phyloP scores from a whole-genome alignment of 2,888 invertebrate genomes.

The Cephus runcator region DNA sequence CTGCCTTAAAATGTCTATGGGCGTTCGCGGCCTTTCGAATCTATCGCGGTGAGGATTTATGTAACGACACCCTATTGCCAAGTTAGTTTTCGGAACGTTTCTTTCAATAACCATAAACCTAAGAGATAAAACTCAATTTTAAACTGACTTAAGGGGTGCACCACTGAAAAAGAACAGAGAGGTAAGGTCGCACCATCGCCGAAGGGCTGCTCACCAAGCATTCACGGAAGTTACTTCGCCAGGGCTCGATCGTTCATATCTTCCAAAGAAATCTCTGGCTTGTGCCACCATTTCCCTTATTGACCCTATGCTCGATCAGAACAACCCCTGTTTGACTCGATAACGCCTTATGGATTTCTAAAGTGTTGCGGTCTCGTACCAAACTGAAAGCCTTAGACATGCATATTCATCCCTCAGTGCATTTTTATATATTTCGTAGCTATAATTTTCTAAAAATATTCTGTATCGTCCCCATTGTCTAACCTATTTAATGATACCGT shows the following conservation, averaged over 20 bases:
- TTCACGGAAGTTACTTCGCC: background rate
- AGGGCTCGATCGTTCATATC: background rate
- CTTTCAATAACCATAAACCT: conserved; percentile 25
- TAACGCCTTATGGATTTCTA: background rate
- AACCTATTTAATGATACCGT: background rate
- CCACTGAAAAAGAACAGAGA: background rate
- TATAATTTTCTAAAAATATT: background rate
- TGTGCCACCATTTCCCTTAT: background rate
- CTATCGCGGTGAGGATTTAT: conserved; percentile 20
- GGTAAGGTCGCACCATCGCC: background rate
- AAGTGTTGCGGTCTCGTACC: background rate
- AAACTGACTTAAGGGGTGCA: conserved; percentile 6
- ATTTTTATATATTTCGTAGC: background rate
- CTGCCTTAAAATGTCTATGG: background rate
- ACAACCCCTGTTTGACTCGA: too few relatives aligned
- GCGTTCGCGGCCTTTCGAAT: conserved; percentile 9
- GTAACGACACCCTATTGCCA: conserved; percentile 23
- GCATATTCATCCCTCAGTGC: background rate
- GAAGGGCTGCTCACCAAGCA: background rate
- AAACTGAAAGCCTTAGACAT: background rate
- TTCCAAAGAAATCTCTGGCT: background rate
- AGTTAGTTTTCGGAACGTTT: conserved; percentile 23
- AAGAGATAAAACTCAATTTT: conserved; percentile 25
- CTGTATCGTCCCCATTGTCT: too few relatives aligned
- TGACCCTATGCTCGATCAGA: background rate